Evolutionary conservation across 2,797 vertebrate species (phyloP).

Genomic region (Tenualosa ilisha): DNA sequence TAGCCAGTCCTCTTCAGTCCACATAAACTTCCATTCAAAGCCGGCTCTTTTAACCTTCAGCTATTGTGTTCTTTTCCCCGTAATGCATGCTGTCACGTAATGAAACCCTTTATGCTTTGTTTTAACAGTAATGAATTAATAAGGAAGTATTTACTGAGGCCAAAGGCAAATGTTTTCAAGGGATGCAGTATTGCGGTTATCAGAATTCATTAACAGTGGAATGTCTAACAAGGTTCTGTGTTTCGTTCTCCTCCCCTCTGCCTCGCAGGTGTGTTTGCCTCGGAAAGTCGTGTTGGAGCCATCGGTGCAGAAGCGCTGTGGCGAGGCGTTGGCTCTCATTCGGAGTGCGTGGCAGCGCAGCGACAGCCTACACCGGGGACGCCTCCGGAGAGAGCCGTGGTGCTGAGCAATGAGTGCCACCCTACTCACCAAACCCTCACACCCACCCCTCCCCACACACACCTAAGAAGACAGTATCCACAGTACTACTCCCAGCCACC

Average conservation of each 20-base stretch:
- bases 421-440: background rate
- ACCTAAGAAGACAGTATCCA: background rate
- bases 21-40: background rate
- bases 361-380: constrained; percentile 91
- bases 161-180: background rate
- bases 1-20: background rate
- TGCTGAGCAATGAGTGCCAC: constrained; percentile 73
- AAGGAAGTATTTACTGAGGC: no score
- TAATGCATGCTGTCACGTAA: background rate
- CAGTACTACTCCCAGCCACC: background rate
- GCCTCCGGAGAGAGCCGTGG: constrained; percentile 93
- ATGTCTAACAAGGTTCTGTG: background rate
- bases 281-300: constrained; percentile 76
- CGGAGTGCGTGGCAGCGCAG: constrained; percentile 92
- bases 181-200: background rate
- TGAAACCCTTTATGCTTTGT: no score
- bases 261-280: constrained; percentile 82
- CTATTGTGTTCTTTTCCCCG: background rate
- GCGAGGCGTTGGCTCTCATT: constrained; percentile 89
- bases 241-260: background rate
- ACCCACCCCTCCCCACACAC: background rate
- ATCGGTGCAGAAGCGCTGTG: constrained; percentile 81
- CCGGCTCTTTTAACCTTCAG: background rate
- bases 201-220: background rate
- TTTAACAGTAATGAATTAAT: no score